These are phyloP conservation scores for Nothocercus julius DNA, from an alignment of 2,113 vertebrate genomes.

Conservation along the genomic window DNA sequence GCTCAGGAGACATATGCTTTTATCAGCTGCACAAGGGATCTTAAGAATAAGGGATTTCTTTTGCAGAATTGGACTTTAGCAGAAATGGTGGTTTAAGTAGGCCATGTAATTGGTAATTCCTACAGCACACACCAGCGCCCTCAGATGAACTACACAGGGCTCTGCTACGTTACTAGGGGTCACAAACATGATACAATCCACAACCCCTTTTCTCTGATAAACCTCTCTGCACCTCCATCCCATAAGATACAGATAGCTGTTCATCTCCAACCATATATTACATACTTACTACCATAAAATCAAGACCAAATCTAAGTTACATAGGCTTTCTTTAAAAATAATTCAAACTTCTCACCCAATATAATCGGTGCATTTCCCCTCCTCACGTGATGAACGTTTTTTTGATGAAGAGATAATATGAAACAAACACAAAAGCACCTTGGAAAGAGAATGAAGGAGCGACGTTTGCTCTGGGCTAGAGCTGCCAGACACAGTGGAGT, in stretches of 20 bases:
- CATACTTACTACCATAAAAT: background rate
- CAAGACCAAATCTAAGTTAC: background rate
- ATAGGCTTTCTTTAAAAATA: background rate
- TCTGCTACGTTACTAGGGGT: background rate
- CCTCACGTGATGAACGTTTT: background rate
- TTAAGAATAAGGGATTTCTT: background rate
- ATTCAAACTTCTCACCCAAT: background rate
- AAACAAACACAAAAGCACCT: background rate
- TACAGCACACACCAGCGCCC: background rate
- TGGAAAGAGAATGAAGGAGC: background rate
- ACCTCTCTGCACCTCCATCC: background rate
- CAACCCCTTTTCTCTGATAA: background rate
- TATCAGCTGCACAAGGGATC: background rate
- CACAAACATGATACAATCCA: background rate
- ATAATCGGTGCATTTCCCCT: background rate
- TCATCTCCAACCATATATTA: background rate
- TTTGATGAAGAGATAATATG: background rate
- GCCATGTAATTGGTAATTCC: background rate
- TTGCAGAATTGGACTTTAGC: background rate
- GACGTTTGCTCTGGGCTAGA: background rate
- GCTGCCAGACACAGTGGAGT: background rate
- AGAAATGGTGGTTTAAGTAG: background rate
- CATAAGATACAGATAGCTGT: background rate
- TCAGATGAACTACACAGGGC: background rate
- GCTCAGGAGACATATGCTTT: background rate